These are phyloP conservation scores for Malaclemys terrapin DNA, from an alignment of 2,113 vertebrate species.

Conservation along the genomic window DNA sequence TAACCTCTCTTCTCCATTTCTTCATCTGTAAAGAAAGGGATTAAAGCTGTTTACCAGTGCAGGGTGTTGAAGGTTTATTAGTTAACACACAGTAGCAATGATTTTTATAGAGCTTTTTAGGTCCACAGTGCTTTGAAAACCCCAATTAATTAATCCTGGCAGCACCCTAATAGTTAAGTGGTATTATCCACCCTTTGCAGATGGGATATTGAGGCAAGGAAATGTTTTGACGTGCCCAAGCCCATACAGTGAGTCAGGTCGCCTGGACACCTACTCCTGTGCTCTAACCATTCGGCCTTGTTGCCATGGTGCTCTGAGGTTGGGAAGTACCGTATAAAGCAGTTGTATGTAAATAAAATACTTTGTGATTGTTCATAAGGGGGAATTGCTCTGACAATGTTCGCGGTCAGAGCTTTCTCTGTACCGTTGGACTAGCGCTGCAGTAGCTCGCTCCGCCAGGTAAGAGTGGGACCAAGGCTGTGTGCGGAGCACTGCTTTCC, in stretches of 20 bases:
- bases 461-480: not conserved
- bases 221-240: not conserved
- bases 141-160: not conserved
- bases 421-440: not conserved
- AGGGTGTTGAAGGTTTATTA: not conserved
- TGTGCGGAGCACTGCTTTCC: not conserved
- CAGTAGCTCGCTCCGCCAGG: not conserved
- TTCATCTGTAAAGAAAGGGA: not conserved
- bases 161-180: not conserved
- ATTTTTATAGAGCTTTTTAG: not conserved
- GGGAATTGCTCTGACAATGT: not conserved
- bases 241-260: not conserved
- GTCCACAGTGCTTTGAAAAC: not conserved
- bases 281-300: not conserved
- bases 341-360: not conserved
- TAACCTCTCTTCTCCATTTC: not conserved
- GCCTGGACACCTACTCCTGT: constrained; percentile 2
- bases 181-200: not conserved
- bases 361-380: constrained; percentile 17
- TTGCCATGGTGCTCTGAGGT: not conserved
- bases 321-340: not conserved
- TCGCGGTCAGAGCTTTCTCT: not conserved
- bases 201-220: not conserved
- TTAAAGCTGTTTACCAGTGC: not conserved
- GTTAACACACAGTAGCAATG: not conserved